Percentiles rank a stretch among this genome's conserved stretches.
These are phyloP conservation scores for Spilarctia lutea DNA, from an alignment of 2,888 invertebrate species.

Conservation along the genomic window DNA sequence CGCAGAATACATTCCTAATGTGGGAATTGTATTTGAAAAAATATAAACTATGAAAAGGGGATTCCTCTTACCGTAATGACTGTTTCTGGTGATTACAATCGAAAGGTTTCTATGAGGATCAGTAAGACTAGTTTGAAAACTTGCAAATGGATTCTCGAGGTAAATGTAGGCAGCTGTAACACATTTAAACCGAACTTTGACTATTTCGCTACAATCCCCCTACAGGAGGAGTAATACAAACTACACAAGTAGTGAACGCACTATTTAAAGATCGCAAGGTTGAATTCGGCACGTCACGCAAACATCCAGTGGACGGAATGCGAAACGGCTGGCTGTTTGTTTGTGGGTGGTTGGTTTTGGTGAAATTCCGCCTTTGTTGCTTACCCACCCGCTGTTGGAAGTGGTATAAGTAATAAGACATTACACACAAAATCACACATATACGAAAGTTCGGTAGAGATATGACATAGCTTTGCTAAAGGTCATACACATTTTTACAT, in stretches of 20 bases:
- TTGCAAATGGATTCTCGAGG: neutral
- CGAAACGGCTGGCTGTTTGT: slow-evolving; percentile 78
- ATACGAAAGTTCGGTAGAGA: too few species aligned
- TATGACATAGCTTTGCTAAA: too few species aligned
- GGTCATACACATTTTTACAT: too few species aligned
- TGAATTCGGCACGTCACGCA: slow-evolving; percentile 60
- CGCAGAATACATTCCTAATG: too few species aligned
- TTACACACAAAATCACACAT: too few species aligned
- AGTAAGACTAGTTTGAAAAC: neutral
- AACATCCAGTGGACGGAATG: slow-evolving; percentile 79
- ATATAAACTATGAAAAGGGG: neutral
- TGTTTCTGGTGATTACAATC: neutral
- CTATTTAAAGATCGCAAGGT: slow-evolving; percentile 59
- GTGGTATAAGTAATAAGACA: slow-evolving; percentile 33
- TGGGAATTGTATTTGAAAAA: too few species aligned
- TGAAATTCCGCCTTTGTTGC: slow-evolving; percentile 83
- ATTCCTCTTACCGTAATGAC: neutral
- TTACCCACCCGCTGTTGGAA: slow-evolving; percentile 65
- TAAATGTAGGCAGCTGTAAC: neutral
- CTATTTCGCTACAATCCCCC: neutral
- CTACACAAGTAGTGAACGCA: neutral
- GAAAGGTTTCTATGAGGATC: neutral
- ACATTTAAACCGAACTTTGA: neutral
- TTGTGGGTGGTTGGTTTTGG: slow-evolving; percentile 81
- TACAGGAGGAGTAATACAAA: neutral